Evolutionary conservation across 1,140 invertebrate species (phyloP).

Genomic region (Meteorus sp.): DNA sequence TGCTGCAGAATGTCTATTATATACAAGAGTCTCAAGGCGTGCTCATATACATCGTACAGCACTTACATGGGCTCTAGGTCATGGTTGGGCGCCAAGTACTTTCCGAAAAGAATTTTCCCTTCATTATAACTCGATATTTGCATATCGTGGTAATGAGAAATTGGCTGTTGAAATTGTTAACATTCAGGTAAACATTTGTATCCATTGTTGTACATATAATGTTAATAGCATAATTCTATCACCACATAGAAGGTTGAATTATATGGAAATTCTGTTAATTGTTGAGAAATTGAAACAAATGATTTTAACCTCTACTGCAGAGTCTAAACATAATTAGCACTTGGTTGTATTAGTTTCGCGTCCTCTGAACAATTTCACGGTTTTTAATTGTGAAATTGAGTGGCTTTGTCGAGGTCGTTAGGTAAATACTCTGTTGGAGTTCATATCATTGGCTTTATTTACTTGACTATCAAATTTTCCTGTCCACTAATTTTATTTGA

Average conservation of each 20-base stretch:
- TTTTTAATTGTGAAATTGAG: slow-evolving; percentile 4
- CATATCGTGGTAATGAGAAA: not conserved
- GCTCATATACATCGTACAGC: not conserved
- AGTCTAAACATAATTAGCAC: slow-evolving; percentile 1
- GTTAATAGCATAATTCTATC: not conserved
- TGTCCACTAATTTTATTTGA: no score
- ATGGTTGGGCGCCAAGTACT: not conserved
- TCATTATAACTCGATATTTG: not conserved
- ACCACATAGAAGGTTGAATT: not conserved
- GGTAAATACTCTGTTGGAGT: no score
- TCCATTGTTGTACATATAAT: not conserved
- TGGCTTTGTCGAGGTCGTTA: no score
- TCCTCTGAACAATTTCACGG: not conserved
- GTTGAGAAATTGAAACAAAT: not conserved
- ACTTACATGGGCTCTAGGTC: slow-evolving; percentile 1
- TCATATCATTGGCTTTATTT: no score
- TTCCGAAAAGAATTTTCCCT: not conserved
- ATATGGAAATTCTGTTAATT: not conserved
- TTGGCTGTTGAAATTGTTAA: no score
- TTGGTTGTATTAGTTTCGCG: not conserved
- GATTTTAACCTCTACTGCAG: not conserved
- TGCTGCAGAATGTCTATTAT: no score
- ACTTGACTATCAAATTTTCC: no score
- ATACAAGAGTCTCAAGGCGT: no score
- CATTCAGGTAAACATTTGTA: no score